Percentiles rank a stretch among this genome's conserved stretches.
Conservation (phyloP, 2,113 vertebrate species). For the Siniperca chuatsi region DNA sequence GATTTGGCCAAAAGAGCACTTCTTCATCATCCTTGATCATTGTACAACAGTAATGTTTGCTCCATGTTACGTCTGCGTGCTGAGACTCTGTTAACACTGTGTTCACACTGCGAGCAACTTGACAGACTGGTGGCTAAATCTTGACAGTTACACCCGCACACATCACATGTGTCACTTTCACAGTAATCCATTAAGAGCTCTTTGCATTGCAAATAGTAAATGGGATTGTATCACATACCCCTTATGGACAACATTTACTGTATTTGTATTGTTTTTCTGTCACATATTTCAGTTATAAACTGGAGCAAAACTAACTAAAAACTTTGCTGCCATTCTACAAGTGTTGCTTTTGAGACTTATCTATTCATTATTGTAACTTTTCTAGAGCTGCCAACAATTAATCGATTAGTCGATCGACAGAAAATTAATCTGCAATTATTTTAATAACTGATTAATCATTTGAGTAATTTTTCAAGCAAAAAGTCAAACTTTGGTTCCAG, state of each 20-base stretch:
- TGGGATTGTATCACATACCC: neutral
- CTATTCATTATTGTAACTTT: no score
- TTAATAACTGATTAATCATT: no score
- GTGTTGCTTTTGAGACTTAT: no score
- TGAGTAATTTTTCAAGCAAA: no score
- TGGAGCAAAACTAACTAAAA: neutral
- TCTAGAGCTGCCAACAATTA: no score
- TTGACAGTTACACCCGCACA: neutral
- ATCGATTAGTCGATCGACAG: no score
- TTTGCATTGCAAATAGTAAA: neutral
- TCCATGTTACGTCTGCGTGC: neutral
- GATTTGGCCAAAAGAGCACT: neutral
- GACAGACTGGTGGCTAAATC: neutral
- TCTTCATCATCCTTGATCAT: neutral
- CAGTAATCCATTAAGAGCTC: neutral
- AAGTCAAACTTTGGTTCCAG: no score
- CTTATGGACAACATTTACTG: neutral
- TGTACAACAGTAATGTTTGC: neutral
- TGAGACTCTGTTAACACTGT: neutral
- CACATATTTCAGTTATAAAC: neutral
- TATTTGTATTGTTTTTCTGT: neutral
- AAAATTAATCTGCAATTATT: no score
- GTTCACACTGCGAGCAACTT: constrained; percentile 30
- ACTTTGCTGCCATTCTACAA: neutral
- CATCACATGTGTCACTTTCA: neutral